phyloP scores from a whole-genome alignment of 1,140 invertebrate species.

The Agraylea sexmaculata region DNA sequence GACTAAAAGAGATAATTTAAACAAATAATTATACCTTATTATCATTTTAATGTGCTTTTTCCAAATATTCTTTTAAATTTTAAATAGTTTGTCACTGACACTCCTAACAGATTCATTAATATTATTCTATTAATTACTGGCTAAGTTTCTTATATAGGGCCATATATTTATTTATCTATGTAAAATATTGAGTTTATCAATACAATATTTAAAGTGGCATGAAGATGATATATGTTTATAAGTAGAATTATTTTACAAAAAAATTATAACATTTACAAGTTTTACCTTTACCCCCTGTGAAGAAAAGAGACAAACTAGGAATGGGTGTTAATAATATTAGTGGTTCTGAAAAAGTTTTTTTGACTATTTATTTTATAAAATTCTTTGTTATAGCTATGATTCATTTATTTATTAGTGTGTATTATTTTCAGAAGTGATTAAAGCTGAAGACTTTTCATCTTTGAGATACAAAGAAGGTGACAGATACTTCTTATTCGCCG shows the following conservation, averaged over 20 bases:
- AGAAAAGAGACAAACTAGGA: neutral
- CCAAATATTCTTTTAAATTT: neutral
- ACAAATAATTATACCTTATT: neutral
- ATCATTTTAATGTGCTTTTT: neutral
- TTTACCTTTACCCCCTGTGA: neutral
- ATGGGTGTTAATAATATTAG: neutral
- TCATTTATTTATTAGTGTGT: neutral
- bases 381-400: slow-evolving; percentile 2
- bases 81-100: neutral
- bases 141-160: too few relatives aligned
- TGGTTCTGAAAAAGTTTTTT: neutral
- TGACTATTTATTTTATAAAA: slow-evolving; percentile 2
- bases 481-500: slow-evolving; percentile 10
- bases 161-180: too few relatives aligned
- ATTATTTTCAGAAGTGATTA: neutral
- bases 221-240: too few relatives aligned
- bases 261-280: too few relatives aligned
- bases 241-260: too few relatives aligned
- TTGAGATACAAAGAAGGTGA: slow-evolving; percentile 11
- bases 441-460: neutral
- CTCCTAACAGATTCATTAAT: neutral
- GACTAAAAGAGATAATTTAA: neutral
- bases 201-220: too few relatives aligned
- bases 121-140: too few relatives aligned
- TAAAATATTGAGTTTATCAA: too few relatives aligned